Evolutionary conservation across 2,797 vertebrate genomes (phyloP), one percentile per base, ranked within the genome.

Genomic region (Linurgus olivaceus): DNA sequence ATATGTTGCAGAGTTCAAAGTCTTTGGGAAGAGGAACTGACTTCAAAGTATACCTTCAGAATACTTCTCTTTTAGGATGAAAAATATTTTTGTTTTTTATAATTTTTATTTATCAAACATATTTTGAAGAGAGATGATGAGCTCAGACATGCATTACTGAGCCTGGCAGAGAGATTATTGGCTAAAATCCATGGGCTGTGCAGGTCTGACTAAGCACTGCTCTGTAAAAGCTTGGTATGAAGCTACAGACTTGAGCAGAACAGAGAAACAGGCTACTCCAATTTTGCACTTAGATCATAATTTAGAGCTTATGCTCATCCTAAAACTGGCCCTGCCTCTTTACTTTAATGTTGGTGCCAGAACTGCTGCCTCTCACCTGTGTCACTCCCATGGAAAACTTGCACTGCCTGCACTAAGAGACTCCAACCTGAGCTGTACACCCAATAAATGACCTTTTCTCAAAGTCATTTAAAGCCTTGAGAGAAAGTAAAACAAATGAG

Each of bases 341-440:
- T 11, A 23, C 74, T 93, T 95, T 92, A 61, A 91, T 74, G 42
- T 80, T 63, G 65, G 59, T 85, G 90, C 86, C 90, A 95, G 55
- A 83, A 67, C n/a, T 71, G 24, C 72, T 66, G 73, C 37, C 54
- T 87, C 80, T 82, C 42, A 37, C 67, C 63, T 85, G 44, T 17
- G 29, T 92, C 77, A 68, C 72, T 89, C 75, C 52, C 42, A 21
- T n/a, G 72, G 73, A 87, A 91, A 80, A 76, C 52, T 92, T 68
- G 31, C 45, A 40, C 4, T 59, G 63, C 50, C 66, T 78, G 62
- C 47, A 58, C n/a, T 7, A 57, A 76, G 47, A 78, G 61, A 12
- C 35, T 90, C 54, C 57, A 78, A 35, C 17, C 23, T 1, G 2
- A 88, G 38, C 28, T 17, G 6, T 58, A 77, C 28, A 48, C 17